Percentiles rank a stretch among this genome's conserved stretches.
Conservation (phyloP, 92 coral and sea anemone species). For the Chrysogorgia sp. region DNA sequence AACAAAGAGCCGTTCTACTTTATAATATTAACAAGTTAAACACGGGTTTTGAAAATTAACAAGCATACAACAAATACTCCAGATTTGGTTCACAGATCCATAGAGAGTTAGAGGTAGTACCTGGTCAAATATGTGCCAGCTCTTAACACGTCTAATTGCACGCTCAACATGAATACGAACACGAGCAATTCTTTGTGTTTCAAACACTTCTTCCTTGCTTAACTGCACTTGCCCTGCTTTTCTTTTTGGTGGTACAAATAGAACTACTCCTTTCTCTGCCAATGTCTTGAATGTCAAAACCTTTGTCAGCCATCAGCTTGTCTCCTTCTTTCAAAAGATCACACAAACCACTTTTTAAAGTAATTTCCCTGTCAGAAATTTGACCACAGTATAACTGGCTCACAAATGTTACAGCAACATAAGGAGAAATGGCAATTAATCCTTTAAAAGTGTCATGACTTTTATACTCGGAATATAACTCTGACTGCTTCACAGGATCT, state of each 20-base stretch:
- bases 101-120: conserved; percentile 51
- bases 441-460: conserved; percentile 16
- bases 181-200: conserved; percentile 58
- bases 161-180: conserved; percentile 57
- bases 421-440: background rate
- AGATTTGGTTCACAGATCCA: conserved; percentile 53
- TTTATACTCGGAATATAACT: background rate
- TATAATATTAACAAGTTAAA: no score
- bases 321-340: conserved; percentile 3
- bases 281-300: conserved; percentile 37
- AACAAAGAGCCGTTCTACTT: no score
- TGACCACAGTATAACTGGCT: conserved; percentile 8
- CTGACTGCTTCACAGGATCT: conserved; percentile 2
- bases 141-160: conserved; percentile 53
- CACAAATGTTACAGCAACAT: conserved; percentile 16
- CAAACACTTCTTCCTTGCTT: conserved; percentile 52
- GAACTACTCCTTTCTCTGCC: conserved; percentile 17
- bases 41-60: conserved; percentile 58
- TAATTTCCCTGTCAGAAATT: conserved; percentile 16
- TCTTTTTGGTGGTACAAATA: conserved; percentile 45
- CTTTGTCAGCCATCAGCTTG: conserved; percentile 33
- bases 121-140: conserved; percentile 60
- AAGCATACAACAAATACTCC: conserved; percentile 56
- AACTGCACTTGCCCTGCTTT: conserved; percentile 46
- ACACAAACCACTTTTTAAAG: background rate